A percentile compares a stretch with the other conserved stretches of the same genome.
Conservation (phyloP, 1,140 invertebrate genomes). For the Asobara japonica region DNA sequence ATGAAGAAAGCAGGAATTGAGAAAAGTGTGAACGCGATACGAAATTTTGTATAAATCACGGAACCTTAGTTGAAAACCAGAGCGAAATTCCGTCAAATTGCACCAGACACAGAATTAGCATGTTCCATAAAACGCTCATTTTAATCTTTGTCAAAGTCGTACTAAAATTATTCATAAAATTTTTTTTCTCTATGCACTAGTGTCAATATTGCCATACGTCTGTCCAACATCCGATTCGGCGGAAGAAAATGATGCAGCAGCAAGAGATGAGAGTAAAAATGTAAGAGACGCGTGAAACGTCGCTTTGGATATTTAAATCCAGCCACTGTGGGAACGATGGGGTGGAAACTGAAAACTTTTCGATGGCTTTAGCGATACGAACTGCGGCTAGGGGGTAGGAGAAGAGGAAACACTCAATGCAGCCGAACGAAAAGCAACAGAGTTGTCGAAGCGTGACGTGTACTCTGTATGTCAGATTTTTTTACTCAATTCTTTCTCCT, state of each 20-base stretch:
- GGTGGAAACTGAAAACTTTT: slow-evolving; percentile 9
- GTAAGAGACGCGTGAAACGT: neutral
- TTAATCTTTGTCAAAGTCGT: no score
- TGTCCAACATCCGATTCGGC: no score
- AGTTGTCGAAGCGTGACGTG: slow-evolving; percentile 55
- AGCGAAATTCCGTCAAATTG: no score
- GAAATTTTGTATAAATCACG: no score
- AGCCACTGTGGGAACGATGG: slow-evolving; percentile 7
- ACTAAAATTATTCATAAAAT: no score
- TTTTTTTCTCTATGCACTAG: no score
- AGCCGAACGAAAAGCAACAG: slow-evolving; percentile 26
- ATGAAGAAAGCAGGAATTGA: no score
- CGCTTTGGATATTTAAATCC: slow-evolving; percentile 53
- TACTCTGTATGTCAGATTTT: slow-evolving; percentile 48
- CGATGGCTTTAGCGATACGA: slow-evolving; percentile 2
- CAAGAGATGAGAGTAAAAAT: neutral
- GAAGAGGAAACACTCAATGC: slow-evolving; percentile 23
- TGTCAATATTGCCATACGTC: no score
- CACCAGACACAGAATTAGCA: no score
- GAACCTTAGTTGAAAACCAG: no score
- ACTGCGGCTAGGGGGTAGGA: neutral
- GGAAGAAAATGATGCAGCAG: neutral
- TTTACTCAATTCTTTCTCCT: neutral
- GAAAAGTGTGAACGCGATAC: no score
- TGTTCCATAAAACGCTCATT: no score